Percentiles rank a stretch among this genome's conserved stretches.
phyloP scores from a whole-genome alignment of 2,797 vertebrate species.

The Columba guinea region DNA sequence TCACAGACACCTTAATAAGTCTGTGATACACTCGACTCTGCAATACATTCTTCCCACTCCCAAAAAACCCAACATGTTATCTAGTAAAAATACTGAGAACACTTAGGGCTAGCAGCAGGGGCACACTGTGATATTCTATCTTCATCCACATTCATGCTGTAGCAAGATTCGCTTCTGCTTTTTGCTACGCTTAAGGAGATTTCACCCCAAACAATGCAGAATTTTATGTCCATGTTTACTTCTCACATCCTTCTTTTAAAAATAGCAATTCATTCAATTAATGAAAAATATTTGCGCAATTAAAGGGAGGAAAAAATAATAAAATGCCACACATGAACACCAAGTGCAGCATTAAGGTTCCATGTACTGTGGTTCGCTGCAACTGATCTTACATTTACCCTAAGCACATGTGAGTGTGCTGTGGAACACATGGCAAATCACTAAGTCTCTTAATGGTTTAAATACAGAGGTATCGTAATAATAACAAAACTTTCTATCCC shows the following conservation, averaged over 20 bases:
- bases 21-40: background rate
- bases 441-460: constrained; percentile 16
- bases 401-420: background rate
- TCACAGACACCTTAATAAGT: background rate
- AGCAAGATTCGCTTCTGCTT: background rate
- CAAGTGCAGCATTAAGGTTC: background rate
- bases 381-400: background rate
- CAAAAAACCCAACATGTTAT: background rate
- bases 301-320: background rate
- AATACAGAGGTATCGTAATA: background rate
- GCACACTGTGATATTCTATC: too few species aligned
- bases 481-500: constrained; percentile 34
- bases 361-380: background rate
- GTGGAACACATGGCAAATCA: background rate
- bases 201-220: background rate
- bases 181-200: background rate
- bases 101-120: background rate
- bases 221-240: background rate
- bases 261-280: background rate
- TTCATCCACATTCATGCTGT: background rate
- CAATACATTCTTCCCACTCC: background rate
- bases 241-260: background rate
- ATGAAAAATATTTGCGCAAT: background rate
- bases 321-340: background rate
- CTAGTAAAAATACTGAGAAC: background rate